phyloP scores from a whole-genome alignment of 2,888 invertebrate genomes.

The Melangyna quadrimaculata region DNA sequence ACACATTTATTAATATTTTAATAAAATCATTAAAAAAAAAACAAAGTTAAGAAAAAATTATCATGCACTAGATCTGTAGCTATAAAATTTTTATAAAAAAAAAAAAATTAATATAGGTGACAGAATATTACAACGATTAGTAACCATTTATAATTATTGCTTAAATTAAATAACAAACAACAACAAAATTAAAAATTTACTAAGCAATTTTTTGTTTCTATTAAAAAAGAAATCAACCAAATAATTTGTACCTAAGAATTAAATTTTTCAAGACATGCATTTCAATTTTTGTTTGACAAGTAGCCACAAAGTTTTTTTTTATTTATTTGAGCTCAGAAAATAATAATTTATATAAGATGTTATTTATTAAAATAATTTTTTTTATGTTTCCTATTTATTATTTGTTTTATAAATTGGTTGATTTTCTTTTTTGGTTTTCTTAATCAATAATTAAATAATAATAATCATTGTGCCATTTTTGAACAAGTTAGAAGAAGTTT shows the following conservation, averaged over 20 bases:
- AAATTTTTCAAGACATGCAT: slow-evolving; percentile 24
- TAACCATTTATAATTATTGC: slow-evolving; percentile 53
- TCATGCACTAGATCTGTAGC: slow-evolving; percentile 54
- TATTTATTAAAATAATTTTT: slow-evolving; percentile 64
- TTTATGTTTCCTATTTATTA: slow-evolving; percentile 58
- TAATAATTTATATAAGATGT: neutral
- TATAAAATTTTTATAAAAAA: slow-evolving; percentile 37
- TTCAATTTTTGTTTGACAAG: slow-evolving; percentile 28
- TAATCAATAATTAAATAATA: too few species aligned
- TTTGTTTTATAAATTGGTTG: slow-evolving; percentile 59
- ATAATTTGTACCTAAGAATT: slow-evolving; percentile 1
- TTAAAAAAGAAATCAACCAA: slow-evolving; percentile 55
- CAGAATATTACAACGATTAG: slow-evolving; percentile 39
- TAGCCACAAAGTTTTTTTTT: neutral
- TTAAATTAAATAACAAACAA: slow-evolving; percentile 58
- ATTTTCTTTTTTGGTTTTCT: slow-evolving; percentile 60
- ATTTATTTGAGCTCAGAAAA: neutral
- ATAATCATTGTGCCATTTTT: slow-evolving; percentile 47
- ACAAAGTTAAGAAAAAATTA: slow-evolving; percentile 17
- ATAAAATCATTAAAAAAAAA: slow-evolving; percentile 24
- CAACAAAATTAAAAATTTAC: slow-evolving; percentile 6
- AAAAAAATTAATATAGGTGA: slow-evolving; percentile 58
- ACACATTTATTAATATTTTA: slow-evolving; percentile 62
- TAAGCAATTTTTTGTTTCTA: slow-evolving; percentile 28
- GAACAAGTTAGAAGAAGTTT: slow-evolving; percentile 1